Percentiles rank a stretch among this genome's conserved stretches.
These are phyloP conservation scores for Alcedo quadribrachys DNA, from an alignment of 2,797 vertebrate genomes.

Conservation along the genomic window DNA sequence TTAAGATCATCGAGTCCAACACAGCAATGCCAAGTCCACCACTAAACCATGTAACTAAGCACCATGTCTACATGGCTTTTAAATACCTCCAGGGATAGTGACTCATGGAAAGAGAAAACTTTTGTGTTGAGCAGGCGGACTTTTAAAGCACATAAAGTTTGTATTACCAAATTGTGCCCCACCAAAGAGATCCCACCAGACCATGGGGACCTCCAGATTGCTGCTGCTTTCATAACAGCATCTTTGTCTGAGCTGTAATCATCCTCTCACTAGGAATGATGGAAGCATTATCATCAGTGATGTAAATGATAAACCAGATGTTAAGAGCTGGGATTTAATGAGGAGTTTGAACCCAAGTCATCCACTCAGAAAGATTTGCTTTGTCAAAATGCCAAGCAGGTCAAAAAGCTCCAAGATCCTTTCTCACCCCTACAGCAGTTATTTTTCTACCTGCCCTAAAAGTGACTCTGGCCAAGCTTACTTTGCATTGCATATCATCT, in stretches of 20 bases:
- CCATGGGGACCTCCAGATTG: fast-evolving
- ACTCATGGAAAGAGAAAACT: background rate
- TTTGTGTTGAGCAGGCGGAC: background rate
- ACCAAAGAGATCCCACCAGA: background rate
- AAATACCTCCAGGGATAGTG: background rate
- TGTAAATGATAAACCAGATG: fast-evolving
- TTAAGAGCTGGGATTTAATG: background rate
- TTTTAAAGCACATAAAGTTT: background rate
- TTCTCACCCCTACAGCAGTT: background rate
- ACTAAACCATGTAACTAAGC: background rate
- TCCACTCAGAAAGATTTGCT: background rate
- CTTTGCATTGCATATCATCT: fast-evolving
- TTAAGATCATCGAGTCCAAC: background rate
- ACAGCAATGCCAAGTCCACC: background rate
- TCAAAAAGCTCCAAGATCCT: background rate
- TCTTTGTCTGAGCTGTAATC: background rate
- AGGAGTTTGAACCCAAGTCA: background rate
- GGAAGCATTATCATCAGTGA: background rate
- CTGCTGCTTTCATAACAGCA: background rate
- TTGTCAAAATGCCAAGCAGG: background rate
- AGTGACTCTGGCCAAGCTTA: background rate
- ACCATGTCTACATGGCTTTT: background rate
- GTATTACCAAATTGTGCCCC: background rate
- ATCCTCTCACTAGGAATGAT: fast-evolving
- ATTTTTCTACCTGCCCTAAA: background rate